Percentiles rank a stretch among this genome's conserved stretches.
phyloP scores from a whole-genome alignment of 2,888 invertebrate genomes.

The Cyaniris semiargus region DNA sequence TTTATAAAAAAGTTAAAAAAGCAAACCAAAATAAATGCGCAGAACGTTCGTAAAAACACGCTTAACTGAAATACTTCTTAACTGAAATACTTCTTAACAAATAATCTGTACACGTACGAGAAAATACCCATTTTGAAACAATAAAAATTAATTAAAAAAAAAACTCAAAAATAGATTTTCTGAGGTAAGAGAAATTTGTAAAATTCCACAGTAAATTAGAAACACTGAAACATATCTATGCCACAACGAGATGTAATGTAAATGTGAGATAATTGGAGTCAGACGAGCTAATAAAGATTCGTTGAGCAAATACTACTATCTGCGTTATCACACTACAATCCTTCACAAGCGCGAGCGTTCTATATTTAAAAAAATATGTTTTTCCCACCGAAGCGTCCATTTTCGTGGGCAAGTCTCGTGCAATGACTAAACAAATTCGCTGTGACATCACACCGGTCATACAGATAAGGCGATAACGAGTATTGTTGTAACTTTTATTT shows the following conservation, averaged over 20 bases:
- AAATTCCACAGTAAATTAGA: constrained; percentile 26
- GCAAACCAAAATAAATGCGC: neutral
- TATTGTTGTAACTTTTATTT: neutral
- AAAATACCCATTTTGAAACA: constrained; percentile 68
- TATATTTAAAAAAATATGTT: constrained; percentile 26
- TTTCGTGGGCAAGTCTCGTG: constrained; percentile 35
- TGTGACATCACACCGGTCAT: constrained; percentile 38
- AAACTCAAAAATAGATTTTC: neutral
- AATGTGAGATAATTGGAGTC: constrained; percentile 34
- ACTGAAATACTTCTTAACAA: constrained; percentile 67
- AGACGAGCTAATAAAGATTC: constrained; percentile 33
- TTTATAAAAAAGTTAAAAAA: constrained; percentile 24
- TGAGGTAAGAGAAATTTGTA: neutral
- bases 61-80: constrained; percentile 57
- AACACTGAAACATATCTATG: constrained; percentile 32
- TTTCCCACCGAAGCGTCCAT: constrained; percentile 45
- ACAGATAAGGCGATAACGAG: constrained; percentile 20
- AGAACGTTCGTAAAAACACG: constrained; percentile 67
- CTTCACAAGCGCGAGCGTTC: constrained; percentile 26
- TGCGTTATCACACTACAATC: constrained; percentile 37
- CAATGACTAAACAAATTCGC: constrained; percentile 47
- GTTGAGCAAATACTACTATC: constrained; percentile 38
- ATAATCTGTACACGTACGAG: constrained; percentile 71
- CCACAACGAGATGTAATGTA: constrained; percentile 36
- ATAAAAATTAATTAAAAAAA: constrained; percentile 31